phyloP scores from a whole-genome alignment of 2,113 vertebrate species.

The Beaufortia kweichowensis region DNA sequence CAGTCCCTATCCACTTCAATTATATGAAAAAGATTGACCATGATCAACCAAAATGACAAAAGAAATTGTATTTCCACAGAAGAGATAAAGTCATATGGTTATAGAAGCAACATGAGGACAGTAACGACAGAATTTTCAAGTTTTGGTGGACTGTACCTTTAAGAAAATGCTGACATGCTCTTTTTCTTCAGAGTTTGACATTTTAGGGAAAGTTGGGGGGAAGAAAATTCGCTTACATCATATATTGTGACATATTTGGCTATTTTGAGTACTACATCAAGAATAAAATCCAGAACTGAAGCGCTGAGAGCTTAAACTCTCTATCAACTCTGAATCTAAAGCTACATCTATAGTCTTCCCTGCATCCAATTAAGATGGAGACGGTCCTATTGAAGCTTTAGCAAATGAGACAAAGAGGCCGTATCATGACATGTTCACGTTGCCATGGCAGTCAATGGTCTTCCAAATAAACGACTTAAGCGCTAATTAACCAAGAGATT shows the following conservation, averaged over 20 bases:
- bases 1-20: too few relatives aligned
- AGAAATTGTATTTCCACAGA: too few relatives aligned
- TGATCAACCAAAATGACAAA: too few relatives aligned
- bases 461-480: neutral
- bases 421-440: conserved; percentile 17
- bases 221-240: neutral
- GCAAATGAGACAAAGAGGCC: conserved; percentile 10
- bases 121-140: too few relatives aligned
- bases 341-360: neutral
- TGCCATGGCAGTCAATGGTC: conserved; percentile 33
- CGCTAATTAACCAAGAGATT: conserved; percentile 29
- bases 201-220: neutral
- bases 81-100: too few relatives aligned
- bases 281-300: too few relatives aligned
- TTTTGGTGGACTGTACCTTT: too few relatives aligned
- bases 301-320: neutral
- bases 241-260: neutral
- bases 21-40: too few relatives aligned
- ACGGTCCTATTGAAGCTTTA: conserved; percentile 21
- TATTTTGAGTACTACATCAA: neutral
- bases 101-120: too few relatives aligned
- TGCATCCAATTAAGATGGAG: conserved; percentile 30
- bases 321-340: conserved; percentile 12
- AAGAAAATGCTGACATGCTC: neutral
- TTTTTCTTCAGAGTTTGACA: neutral